Percentiles rank a stretch among this genome's conserved stretches.
These are phyloP conservation scores for Clarias platycephalus DNA, from an alignment of 2,797 vertebrate species.

Conservation along the genomic window DNA sequence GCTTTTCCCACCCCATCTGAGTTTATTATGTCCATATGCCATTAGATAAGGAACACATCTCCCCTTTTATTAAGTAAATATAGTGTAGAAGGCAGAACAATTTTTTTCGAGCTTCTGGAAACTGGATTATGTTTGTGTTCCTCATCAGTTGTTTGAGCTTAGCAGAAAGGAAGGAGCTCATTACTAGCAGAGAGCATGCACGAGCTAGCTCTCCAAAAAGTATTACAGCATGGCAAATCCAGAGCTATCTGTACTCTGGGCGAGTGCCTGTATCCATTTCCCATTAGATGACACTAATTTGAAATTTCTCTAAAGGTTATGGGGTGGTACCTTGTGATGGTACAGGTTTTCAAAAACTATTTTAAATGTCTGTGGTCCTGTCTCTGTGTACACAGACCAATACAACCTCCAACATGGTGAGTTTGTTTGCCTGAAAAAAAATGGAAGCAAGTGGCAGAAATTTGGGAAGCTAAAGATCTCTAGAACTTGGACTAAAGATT, in stretches of 20 bases:
- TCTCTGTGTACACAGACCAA: background rate
- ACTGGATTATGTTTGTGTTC: constrained; percentile 6
- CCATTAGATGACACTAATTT: background rate
- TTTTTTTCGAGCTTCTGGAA: background rate
- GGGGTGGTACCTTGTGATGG: background rate
- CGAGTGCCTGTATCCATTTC: background rate
- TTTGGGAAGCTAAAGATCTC: background rate
- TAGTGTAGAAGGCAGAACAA: constrained; percentile 9
- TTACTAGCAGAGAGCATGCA: background rate
- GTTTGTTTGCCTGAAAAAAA: background rate
- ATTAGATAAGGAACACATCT: constrained; percentile 9
- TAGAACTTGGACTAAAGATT: background rate
- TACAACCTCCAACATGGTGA: background rate
- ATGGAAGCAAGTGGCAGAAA: background rate
- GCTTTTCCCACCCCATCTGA: background rate
- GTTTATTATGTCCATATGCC: constrained; percentile 1
- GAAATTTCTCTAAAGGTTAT: background rate
- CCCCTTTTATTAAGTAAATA: constrained; percentile 10
- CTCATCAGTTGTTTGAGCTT: constrained; percentile 1
- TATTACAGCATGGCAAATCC: background rate
- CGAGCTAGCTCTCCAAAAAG: background rate
- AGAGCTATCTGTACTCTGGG: background rate
- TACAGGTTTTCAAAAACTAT: background rate
- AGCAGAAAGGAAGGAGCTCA: background rate
- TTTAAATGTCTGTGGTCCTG: background rate